Percentiles rank a stretch among this genome's conserved stretches.
Conservation (phyloP, 2,888 invertebrate species). For the Acronicta leporina region DNA sequence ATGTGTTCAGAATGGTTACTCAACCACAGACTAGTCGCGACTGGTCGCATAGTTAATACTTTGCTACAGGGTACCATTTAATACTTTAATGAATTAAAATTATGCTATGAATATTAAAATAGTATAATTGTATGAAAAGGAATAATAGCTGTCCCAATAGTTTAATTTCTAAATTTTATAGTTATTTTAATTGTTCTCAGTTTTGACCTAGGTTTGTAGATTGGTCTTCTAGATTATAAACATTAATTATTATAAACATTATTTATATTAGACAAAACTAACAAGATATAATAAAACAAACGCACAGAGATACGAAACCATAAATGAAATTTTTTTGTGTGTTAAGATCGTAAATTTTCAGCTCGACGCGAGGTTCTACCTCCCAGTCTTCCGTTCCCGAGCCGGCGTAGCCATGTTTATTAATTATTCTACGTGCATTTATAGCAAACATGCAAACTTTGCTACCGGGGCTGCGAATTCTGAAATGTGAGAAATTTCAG, state of each 20-base stretch:
- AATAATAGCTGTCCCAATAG: too few relatives aligned
- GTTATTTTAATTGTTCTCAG: too few relatives aligned
- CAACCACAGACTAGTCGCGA: too few relatives aligned
- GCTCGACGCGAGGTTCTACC: conserved; percentile 33
- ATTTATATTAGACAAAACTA: not conserved
- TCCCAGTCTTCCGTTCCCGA: conserved; percentile 33
- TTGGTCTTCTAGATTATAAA: too few relatives aligned
- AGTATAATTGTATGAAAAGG: too few relatives aligned
- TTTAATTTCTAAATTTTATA: too few relatives aligned
- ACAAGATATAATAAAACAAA: conserved; percentile 10
- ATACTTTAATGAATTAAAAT: too few relatives aligned
- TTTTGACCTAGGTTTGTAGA: too few relatives aligned
- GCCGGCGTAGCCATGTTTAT: conserved; percentile 45
- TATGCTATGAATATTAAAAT: too few relatives aligned
- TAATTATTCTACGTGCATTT: conserved; percentile 56
- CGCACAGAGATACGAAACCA: conserved; percentile 19
- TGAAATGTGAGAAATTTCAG: conserved; percentile 25
- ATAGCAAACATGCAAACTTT: conserved; percentile 49
- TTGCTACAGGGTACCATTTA: too few relatives aligned
- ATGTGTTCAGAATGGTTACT: too few relatives aligned
- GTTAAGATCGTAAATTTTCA: conserved; percentile 48
- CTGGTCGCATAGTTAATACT: too few relatives aligned
- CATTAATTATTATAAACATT: not conserved
- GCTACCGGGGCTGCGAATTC: conserved; percentile 28
- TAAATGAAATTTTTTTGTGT: conserved; percentile 24